A percentile compares a stretch with the other conserved stretches of the same genome.
phyloP scores from a whole-genome alignment of 2,888 invertebrate species.

The Acleris laterana region DNA sequence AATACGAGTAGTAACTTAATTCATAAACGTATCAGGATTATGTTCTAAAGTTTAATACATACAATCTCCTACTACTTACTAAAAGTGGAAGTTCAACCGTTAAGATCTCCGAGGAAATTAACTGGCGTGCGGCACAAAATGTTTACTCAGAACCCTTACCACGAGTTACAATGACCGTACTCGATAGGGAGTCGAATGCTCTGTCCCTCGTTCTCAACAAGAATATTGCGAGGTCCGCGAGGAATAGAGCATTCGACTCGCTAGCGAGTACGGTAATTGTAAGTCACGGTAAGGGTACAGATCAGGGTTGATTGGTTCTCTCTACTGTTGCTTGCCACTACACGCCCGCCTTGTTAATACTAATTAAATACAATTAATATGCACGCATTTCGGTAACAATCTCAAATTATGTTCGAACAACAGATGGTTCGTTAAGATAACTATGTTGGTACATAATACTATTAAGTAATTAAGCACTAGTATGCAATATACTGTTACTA shows the following conservation, averaged over 20 bases:
- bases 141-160: no score
- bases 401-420: constrained; percentile 40
- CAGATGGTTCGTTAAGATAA: constrained; percentile 61
- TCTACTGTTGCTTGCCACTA: constrained; percentile 22
- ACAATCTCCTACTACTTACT: constrained; percentile 15
- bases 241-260: no score
- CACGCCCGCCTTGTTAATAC: constrained; percentile 28
- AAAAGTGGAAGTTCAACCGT: constrained; percentile 9
- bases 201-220: no score
- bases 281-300: no score
- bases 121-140: constrained; percentile 9
- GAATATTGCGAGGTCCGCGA: no score
- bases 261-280: no score
- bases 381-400: constrained; percentile 37
- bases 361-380: constrained; percentile 35
- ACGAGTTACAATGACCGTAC: no score
- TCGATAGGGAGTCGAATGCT: no score
- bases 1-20: no score
- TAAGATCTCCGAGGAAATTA: constrained; percentile 30
- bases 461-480: constrained; percentile 25
- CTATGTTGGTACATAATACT: constrained; percentile 12
- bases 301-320: constrained; percentile 28
- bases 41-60: not conserved
- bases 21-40: no score
- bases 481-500: constrained; percentile 8